Base-by-base conservation (phyloP, 2,797 vertebrate species). In the Helicolenus hilgendorfi region DNA sequence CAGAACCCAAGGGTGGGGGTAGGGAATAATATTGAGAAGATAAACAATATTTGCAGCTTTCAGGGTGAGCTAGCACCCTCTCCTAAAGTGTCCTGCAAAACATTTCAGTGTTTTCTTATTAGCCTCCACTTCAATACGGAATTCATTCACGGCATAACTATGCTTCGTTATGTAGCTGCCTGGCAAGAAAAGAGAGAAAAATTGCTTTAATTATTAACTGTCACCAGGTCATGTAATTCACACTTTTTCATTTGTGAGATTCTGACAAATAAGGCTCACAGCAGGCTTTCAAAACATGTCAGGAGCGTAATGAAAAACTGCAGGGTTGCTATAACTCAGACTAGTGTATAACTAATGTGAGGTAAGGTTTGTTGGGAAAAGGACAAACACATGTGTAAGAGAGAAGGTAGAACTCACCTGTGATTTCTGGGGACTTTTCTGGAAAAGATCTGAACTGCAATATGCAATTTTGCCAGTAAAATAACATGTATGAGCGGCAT, bases 191-290 rank as follows among this genome's bases (percentile, higher is more conserved):
- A 45, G 5, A 53, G 8, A 63, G 11, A 58, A 41, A 59, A 18
- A 68, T 5, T 0, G 29, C 27, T 69, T 79, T 31, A 78, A 82
- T 63, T 27, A 72, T 85, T 56, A 74, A 56, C 63, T 77, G 69
- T 65, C 38, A 82, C 55, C 6, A 49, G 41, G 24, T 68, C 7
- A n/a, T 70, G 65, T 59, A 84, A 84, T 41, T 72, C 80, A 13
- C 60, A 77, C 22, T 67, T 71, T 77, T 15, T 65, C 27, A 62
- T 69, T 71, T 81, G 6, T 29, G 7, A 59, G 79, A 71, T 62
- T 75, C 36, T 35, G 31, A 56, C 13, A 59, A 62, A 71, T 38
- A 60, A 24, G 18, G 58, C 49, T 53, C 22, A 38, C 60, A 38
- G 55, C 18, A n/a, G 14, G 38, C 53, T 71, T 77, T 77, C 24